phyloP scores from a whole-genome alignment of 2,113 vertebrate species.

The Heterocephalus glaber region DNA sequence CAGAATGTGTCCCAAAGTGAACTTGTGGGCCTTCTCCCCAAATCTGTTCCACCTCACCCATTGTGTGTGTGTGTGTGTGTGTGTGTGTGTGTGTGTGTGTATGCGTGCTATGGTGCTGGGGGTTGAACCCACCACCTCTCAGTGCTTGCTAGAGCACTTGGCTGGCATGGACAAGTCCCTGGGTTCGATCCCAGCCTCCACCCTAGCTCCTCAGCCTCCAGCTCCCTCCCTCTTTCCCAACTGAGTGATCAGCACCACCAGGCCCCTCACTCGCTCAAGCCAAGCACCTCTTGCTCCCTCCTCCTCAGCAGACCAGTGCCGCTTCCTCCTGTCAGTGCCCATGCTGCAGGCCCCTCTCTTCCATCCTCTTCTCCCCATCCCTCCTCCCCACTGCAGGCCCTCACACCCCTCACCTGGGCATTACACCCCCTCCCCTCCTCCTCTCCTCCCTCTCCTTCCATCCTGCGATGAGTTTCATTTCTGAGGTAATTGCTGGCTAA shows the following conservation, averaged over 20 bases:
- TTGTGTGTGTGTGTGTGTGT: background rate
- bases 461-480: background rate
- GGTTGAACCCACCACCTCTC: background rate
- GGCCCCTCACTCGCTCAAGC: background rate
- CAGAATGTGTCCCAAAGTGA: background rate
- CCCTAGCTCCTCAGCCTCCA: too few species aligned
- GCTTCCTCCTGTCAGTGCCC: background rate
- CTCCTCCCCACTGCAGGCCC: background rate
- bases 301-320: background rate
- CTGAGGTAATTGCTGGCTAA: background rate
- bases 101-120: background rate
- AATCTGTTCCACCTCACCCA: background rate
- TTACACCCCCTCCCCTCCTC: too few species aligned
- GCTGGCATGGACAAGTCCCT: background rate
- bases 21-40: background rate
- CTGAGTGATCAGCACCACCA: background rate
- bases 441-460: background rate
- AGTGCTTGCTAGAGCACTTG: background rate
- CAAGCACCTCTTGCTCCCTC: background rate
- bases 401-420: background rate
- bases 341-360: background rate
- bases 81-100: background rate
- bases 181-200: background rate
- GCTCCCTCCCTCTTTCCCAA: background rate
- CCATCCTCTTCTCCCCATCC: background rate